phyloP scores from a whole-genome alignment of 2,113 vertebrate species.

The Euleptes europaea region DNA sequence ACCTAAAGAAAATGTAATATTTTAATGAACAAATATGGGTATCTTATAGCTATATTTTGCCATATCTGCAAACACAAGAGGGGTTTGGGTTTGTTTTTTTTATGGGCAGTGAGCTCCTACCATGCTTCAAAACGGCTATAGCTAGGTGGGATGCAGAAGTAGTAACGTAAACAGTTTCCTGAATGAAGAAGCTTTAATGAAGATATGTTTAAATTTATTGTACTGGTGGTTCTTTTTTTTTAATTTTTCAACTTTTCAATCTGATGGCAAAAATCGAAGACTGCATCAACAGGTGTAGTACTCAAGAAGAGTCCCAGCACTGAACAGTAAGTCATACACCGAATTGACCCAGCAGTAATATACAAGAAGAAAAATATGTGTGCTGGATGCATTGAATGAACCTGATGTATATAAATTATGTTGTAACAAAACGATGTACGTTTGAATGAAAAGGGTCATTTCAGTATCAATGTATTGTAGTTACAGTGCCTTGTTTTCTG shows the following conservation, averaged over 20 bases:
- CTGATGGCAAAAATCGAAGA: constrained; percentile 25
- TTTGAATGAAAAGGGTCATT: constrained; percentile 42
- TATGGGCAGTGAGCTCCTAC: not conserved
- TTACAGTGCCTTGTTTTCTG: constrained; percentile 58
- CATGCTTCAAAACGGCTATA: not conserved
- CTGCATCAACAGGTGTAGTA: constrained; percentile 15
- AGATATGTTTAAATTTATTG: not conserved
- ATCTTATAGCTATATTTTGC: constrained; percentile 4
- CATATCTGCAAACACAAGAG: not conserved
- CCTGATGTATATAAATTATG: constrained; percentile 53
- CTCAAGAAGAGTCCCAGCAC: constrained; percentile 29
- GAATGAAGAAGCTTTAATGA: constrained; percentile 11
- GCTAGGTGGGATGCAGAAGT: not conserved
- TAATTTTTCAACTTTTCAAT: not conserved
- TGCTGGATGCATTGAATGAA: constrained; percentile 66
- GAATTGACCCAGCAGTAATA: constrained; percentile 48
- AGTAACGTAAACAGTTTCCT: not conserved
- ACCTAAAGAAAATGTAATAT: not conserved
- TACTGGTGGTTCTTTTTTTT: not conserved
- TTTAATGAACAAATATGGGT: constrained; percentile 1
- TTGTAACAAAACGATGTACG: constrained; percentile 56
- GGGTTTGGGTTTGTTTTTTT: not conserved
- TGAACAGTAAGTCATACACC: constrained; percentile 18
- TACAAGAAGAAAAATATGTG: constrained; percentile 47
- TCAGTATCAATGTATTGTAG: constrained; percentile 43